These are phyloP conservation scores for Megaceryle maxima DNA, from an alignment of 2,113 vertebrate genomes.

Conservation along the genomic window DNA sequence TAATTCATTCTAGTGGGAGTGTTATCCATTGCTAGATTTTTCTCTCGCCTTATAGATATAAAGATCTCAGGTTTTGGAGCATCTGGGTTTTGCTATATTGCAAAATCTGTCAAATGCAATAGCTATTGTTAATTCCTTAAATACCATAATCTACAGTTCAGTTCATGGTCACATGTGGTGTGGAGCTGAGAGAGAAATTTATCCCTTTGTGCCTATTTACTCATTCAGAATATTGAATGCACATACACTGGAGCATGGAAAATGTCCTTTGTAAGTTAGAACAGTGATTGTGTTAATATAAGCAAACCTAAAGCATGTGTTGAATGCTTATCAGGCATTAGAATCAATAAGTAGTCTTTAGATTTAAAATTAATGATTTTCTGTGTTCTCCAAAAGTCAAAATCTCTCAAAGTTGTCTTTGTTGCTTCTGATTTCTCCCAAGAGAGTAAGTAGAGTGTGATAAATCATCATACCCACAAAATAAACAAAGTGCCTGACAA, in stretches of 20 bases:
- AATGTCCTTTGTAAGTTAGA: conserved; percentile 33
- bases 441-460: conserved; percentile 63
- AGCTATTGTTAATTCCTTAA: background rate
- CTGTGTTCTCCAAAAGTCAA: conserved; percentile 77
- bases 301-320: conserved; percentile 25
- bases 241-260: background rate
- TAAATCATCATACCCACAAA: conserved; percentile 71
- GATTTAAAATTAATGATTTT: conserved; percentile 80
- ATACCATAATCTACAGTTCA: background rate
- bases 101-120: background rate
- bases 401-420: conserved; percentile 76
- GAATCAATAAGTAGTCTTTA: conserved; percentile 77
- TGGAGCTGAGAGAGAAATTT: background rate
- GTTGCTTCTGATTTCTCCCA: conserved; percentile 70
- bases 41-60: background rate
- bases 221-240: background rate
- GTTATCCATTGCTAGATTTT: background rate
- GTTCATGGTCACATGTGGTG: background rate
- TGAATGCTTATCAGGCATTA: conserved; percentile 46
- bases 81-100: background rate
- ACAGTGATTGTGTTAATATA: conserved; percentile 49
- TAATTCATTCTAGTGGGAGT: background rate
- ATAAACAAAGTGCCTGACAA: conserved; percentile 63
- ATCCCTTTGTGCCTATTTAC: background rate
- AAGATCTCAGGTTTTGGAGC: background rate